Conservation (phyloP, 2,113 vertebrate species). For the Sardina pilchardus region DNA sequence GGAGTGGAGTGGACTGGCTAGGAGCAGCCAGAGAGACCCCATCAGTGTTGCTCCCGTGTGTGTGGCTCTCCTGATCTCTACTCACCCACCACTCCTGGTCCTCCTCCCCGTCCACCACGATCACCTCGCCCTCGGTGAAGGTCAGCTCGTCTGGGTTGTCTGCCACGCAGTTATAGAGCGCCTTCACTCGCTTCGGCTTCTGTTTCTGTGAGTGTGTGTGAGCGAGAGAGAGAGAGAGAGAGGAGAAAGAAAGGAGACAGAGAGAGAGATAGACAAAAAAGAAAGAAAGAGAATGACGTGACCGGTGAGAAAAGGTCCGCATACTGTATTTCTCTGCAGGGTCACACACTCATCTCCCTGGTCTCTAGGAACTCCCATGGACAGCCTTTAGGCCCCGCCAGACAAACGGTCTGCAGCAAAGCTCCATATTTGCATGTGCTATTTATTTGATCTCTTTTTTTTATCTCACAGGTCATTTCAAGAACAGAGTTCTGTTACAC, state of each 20-base stretch:
- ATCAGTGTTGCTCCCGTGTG: neutral
- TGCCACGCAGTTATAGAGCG: constrained; percentile 93
- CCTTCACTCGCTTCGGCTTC: constrained; percentile 93
- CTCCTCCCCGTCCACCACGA: constrained; percentile 95
- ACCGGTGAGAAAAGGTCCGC: neutral
- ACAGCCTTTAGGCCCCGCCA: too few species aligned
- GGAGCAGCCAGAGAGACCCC: neutral
- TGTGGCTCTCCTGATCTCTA: constrained; percentile 44
- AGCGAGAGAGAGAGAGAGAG: neutral
- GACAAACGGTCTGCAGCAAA: neutral
- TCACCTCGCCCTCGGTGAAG: constrained; percentile 95
- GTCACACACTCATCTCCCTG: neutral
- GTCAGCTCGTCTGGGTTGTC: constrained; percentile 97
- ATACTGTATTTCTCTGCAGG: too few species aligned
- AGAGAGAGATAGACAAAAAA: neutral
- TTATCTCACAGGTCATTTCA: too few species aligned
- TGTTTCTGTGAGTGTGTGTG: constrained; percentile 71
- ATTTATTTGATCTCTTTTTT: neutral
- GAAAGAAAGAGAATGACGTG: neutral
- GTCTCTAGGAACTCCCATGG: too few species aligned
- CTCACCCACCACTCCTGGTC: constrained; percentile 99
- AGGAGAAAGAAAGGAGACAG: neutral
- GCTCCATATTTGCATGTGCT: neutral
- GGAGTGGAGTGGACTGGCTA: neutral
- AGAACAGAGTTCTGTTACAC: neutral